These are phyloP conservation scores for Bombus soroeensis DNA, from an alignment of 1,140 invertebrate genomes.

Conservation along the genomic window DNA sequence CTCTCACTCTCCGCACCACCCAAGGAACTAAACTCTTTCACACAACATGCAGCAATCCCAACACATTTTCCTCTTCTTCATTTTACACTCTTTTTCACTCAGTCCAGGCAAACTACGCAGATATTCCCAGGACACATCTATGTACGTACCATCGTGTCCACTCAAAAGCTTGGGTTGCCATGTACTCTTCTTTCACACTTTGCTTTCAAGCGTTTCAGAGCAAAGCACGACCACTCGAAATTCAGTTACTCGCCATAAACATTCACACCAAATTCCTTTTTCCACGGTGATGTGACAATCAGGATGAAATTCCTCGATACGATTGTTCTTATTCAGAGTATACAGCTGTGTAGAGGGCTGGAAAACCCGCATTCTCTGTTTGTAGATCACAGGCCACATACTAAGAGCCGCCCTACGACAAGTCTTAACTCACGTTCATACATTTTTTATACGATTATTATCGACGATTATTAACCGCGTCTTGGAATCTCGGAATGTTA, in stretches of 20 bases:
- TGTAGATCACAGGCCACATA: background rate
- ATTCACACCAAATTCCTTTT: background rate
- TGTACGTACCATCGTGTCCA: background rate
- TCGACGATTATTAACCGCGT: background rate
- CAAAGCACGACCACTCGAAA: background rate
- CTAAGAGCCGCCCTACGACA: background rate
- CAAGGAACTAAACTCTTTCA: too few species aligned
- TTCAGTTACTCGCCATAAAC: background rate
- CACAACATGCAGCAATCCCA: too few species aligned
- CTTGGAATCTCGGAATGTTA: background rate
- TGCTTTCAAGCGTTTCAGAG: background rate
- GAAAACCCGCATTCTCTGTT: background rate
- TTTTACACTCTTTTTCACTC: background rate
- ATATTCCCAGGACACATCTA: background rate
- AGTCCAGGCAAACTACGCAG: background rate
- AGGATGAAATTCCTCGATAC: background rate
- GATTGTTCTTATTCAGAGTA: background rate
- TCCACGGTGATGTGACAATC: background rate
- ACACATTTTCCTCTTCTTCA: background rate
- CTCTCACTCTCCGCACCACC: too few species aligned
- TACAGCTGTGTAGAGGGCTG: too few species aligned
- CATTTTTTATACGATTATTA: background rate
- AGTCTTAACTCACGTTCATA: background rate
- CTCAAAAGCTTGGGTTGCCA: background rate
- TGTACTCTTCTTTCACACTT: background rate